Evolutionary conservation across 2,888 invertebrate species (phyloP), one percentile per base, ranked within the genome.

Genomic region (Tetragonisca angustula): DNA sequence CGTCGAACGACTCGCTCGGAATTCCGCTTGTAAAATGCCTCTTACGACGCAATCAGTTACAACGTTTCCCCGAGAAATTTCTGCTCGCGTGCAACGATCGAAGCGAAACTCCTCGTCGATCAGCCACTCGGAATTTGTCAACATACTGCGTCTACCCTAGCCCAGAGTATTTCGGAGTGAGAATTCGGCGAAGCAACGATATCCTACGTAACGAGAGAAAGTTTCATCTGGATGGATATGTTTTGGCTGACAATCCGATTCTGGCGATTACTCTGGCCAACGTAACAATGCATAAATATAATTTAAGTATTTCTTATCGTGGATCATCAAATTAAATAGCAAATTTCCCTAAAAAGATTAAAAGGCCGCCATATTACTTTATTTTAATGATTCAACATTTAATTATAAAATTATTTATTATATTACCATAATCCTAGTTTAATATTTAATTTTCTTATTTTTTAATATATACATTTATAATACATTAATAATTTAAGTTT

Each of bases 211-310:
- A 56, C n/a, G 56, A 56, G 11, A 56, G 56, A 2, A 27, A 2
- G n/a, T 56, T 56, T 56, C 13, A 56, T 56, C 56, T 13, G 32
- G 32, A 27, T 27, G 27, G 27, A 32, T 69, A 69, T 56, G 36
- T 70, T 24, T 17, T 19, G 21, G 13, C 13, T 27, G 77, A 73
- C 67, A 73, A 59, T 54, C 4, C 74, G 74, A 62, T 64, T 21
- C 6, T 19, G 54, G 15, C 49, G 32, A 32, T 32, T 32, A 32
- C 32, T 32, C 32, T 32, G 4, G 32, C 4, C 0, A 32, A n/a
- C n/a, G n/a, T n/a, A n/a, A n/a, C n/a, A n/a, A n/a, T n/a, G n/a
- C n/a, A n/a, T n/a, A n/a, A n/a, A n/a, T n/a, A n/a, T n/a, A n/a
- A n/a, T n/a, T n/a, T n/a, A n/a, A n/a, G n/a, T n/a, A n/a, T n/a